Percentiles rank a stretch among this genome's conserved stretches.
phyloP scores from a whole-genome alignment of 2,888 invertebrate species.

The Agelastica alni region DNA sequence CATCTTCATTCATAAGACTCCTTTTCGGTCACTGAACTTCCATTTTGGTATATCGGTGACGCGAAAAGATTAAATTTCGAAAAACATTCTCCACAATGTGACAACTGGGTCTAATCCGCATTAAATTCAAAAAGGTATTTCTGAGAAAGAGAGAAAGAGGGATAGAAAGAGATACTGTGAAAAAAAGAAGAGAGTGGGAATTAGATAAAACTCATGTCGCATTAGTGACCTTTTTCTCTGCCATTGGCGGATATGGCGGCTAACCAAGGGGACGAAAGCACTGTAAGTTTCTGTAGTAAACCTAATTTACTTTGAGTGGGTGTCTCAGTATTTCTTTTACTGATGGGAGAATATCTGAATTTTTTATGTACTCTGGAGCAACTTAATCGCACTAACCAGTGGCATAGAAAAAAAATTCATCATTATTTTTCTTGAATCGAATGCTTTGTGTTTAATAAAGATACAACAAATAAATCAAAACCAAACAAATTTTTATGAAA shows the following conservation, averaged over 20 bases:
- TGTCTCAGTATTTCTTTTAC: conserved; percentile 10
- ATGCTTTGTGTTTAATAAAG: no score
- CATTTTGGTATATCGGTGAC: conserved; percentile 19
- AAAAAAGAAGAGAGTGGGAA: conserved; percentile 23
- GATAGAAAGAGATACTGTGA: no score
- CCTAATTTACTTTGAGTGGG: conserved; percentile 12
- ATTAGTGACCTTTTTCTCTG: conserved; percentile 22
- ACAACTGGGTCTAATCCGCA: conserved; percentile 26
- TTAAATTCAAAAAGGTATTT: conserved; percentile 26
- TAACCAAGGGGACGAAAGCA: background rate
- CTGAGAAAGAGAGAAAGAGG: no score
- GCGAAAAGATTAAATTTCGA: conserved; percentile 25
- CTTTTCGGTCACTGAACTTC: conserved; percentile 20
- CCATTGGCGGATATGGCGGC: conserved; percentile 15
- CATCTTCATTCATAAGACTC: conserved; percentile 11
- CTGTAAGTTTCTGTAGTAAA: conserved; percentile 1
- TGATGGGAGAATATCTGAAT: conserved; percentile 13
- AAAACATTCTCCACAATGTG: conserved; percentile 24
- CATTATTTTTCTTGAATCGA: background rate
- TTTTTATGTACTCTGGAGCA: conserved; percentile 3
- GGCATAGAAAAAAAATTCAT: background rate
- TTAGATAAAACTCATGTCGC: conserved; percentile 25
- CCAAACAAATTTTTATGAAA: no score
- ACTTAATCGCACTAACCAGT: conserved; percentile 6
- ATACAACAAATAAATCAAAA: no score